phyloP scores from a whole-genome alignment of 2,113 vertebrate genomes.

The Hucho hucho region DNA sequence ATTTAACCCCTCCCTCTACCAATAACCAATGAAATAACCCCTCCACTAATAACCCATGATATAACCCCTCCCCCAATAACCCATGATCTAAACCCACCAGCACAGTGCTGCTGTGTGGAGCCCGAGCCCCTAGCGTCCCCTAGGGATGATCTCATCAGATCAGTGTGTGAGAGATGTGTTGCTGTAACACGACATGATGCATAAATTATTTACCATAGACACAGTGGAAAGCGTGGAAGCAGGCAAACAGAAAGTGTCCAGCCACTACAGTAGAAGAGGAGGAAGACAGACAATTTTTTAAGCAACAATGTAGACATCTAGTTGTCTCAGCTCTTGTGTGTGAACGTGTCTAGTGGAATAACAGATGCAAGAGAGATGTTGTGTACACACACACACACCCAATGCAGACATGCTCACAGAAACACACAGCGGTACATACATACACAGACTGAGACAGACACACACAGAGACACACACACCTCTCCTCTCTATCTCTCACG shows the following conservation, averaged over 20 bases:
- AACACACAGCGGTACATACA: conserved; percentile 25
- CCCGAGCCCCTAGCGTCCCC: conserved; percentile 22
- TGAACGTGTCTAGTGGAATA: conserved; percentile 30
- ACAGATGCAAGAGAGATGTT: conserved; percentile 21
- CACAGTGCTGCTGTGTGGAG: conserved; percentile 26
- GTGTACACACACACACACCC: not conserved
- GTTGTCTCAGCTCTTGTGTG: conserved; percentile 49
- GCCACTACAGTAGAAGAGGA: not conserved
- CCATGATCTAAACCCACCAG: no score
- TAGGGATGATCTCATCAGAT: conserved; percentile 50
- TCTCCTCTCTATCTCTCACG: no score
- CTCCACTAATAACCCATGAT: no score
- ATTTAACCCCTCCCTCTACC: no score
- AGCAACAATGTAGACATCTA: conserved; percentile 35
- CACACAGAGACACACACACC: not conserved
- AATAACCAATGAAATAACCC: no score
- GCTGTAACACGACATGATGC: conserved; percentile 30
- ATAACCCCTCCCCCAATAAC: no score
- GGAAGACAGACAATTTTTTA: conserved; percentile 10
- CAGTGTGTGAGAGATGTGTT: conserved; percentile 47
- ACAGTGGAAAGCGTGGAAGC: not conserved
- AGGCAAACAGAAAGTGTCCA: not conserved
- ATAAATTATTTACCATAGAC: conserved; percentile 57
- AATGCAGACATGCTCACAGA: conserved; percentile 14
- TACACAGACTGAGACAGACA: conserved; percentile 23